Evolutionary conservation across 2,113 vertebrate species (phyloP), one percentile per base, ranked within the genome.

Genomic region (Lampris incognitus): DNA sequence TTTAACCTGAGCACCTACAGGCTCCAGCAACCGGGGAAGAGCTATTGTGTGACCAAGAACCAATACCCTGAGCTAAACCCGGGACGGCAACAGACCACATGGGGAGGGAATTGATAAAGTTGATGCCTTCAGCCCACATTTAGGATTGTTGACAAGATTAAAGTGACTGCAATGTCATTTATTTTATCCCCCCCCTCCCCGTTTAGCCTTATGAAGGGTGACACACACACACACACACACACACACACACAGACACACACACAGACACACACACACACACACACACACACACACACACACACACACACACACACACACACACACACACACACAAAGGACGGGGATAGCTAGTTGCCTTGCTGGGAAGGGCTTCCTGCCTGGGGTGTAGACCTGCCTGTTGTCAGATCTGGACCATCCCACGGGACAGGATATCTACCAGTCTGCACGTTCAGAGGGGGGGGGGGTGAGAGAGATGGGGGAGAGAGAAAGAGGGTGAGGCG

Each of bases 351-450:
- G 51, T 59, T 59, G 66, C 79, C 78, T 86, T 56, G 80, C 78
- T 86, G 92, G 93, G 92, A 92, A 73, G 87, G 90, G 90, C 87
- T 94, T 95, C 93, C 93, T 94, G 92, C 76, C 51, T 50, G 68
- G 84, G 87, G 83, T 88, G 76, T 72, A 71, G 86, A 39, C 76
- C 65, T 66, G 38, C 61, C 80, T 57, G 76, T 91, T 92, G 91
- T 94, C 88, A 93, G 92, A 93, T 93, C 82, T 82, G 71, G 39
- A 63, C 46, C 44, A 13, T 88, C 90, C 86, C 83, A 0, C 48
- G 86, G 79, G 87, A 87, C 39, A 72, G 50, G 62, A 77, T 66
- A 87, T 74, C 73, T 78, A 72, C 74, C 84, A 80, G 77, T 38
- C 71, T 69, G 85, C 85, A 88, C 57, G 56, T 88, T 91, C 67